Base-by-base conservation (phyloP, 2,797 vertebrate genomes). In the Coendou prehensilis region DNA sequence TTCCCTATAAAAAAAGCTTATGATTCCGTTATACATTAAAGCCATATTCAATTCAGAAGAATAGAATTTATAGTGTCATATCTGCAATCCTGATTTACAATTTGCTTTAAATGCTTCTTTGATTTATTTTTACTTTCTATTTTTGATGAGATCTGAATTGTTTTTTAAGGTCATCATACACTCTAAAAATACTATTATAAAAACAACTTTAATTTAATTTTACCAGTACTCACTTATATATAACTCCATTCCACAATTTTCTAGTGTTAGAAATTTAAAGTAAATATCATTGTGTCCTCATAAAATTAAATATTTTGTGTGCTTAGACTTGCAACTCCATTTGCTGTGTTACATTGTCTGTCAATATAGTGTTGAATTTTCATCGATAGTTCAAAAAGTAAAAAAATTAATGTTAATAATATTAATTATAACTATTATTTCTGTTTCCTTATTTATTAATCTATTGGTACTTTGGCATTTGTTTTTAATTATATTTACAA, bases 1-100 rank as follows among this genome's bases (percentile, higher is more conserved):
- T 87, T 75, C 28, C 33, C 10, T 80, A 17, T 89, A 84, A 87
- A 95, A 86, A 52, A 33, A 95, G 47, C 50, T 93, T 84, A 76
- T 23, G 9, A 69, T 23, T 91, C 81, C 9, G 59, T 69, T 85
- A 86, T 88, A 28, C 59, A 80, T 81, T 88, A 97, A 76, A 13
- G 4, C 9, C 41, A 22, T 3, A 73, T 79, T 78, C 18, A 37
- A 89, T 52, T 64, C 22, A 67, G 30, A 87, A 33, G 37, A 47
- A 73, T 88, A 61, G 20, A 14, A 84, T 22, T 8, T 81, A 67
- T 8, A 45, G 3, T 33, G 9, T 57, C 54, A 81, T 57, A 84
- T 17, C 10, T 75, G 30, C 64, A 56, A 75, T 47, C 20, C 56
- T 88, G 30, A 69, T 76, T 76, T 85, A 63, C 63, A 69, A 45